Evolutionary conservation across 2,797 vertebrate species (phyloP), one percentile per base, ranked within the genome.

Genomic region (Sebastes goodei): DNA sequence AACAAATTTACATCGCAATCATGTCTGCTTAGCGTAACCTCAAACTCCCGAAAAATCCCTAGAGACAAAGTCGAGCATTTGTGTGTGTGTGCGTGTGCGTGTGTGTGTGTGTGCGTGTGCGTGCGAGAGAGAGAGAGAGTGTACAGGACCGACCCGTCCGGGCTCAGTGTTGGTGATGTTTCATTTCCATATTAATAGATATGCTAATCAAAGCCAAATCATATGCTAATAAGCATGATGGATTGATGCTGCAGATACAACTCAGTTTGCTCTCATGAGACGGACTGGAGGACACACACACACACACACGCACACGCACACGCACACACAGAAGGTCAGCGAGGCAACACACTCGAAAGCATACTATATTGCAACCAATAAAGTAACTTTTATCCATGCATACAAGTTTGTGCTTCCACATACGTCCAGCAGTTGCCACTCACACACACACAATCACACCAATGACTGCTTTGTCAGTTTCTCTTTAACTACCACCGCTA

Each of bases 131-230:
- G 67, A 21, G 46, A 21, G 57, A 53, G 53, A 12, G 63, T 56
- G 76, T 74, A 76, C 12, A 87, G 75, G 55, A 78, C 71, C 30
- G 30, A 82, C 68, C 76, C 23, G 66, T 81, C 80, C 78, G 65
- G 74, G 71, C 82, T 89, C 80, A 74, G 71, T 81, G 89, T 88
- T 83, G 80, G 84, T 71, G 85, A 91, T 88, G 82, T 88, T 15
- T 35, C 72, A 94, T 95, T 94, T 94, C 90, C 93, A 95, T 95
- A 91, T 94, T 94, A 93, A 95, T 95, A 91, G 88, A 81, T 92
- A 93, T 95, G 94, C 92, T 94, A 95, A 96, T 95, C 86, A 86
- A 81, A 92, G 76, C 78, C 78, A 88, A 92, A 93, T 86, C 83
- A 84, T 83, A 95, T 94, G 94, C 90, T 94, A 95, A 96, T 95